phyloP scores from a whole-genome alignment of 2,888 invertebrate species.

The Pheosia tremula region DNA sequence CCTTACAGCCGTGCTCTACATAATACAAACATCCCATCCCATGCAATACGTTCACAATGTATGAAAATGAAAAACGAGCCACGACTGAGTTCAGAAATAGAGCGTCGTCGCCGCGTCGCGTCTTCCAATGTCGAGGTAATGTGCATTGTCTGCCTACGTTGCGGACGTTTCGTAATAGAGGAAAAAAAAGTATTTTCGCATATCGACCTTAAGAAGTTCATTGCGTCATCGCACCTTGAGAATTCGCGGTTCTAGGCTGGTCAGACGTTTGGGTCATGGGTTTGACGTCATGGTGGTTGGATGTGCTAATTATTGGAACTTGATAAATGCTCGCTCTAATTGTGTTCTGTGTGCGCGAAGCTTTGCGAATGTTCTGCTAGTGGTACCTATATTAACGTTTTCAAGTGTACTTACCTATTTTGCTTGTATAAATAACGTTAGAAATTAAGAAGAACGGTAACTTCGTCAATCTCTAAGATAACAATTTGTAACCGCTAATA shows the following conservation, averaged over 20 bases:
- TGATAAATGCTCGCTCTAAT: background rate
- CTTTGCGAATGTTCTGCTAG: background rate
- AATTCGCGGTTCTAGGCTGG: conserved; percentile 13
- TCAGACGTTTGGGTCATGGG: conserved; percentile 20
- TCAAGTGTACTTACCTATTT: too few relatives aligned
- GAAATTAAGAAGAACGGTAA: too few relatives aligned
- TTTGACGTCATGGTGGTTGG: conserved; percentile 1
- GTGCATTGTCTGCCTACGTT: conserved; percentile 42
- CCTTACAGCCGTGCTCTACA: background rate
- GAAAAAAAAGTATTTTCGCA: conserved; percentile 8
- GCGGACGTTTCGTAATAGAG: conserved; percentile 5
- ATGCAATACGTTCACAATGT: conserved; percentile 38
- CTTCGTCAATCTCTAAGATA: too few relatives aligned
- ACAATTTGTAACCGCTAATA: too few relatives aligned
- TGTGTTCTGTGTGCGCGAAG: background rate
- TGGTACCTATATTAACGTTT: too few relatives aligned
- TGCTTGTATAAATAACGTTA: too few relatives aligned
- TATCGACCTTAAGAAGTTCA: conserved; percentile 38
- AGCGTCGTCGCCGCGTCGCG: conserved; percentile 43
- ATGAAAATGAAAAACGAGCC: conserved; percentile 63
- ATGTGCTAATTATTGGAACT: background rate
- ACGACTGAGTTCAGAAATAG: conserved; percentile 60
- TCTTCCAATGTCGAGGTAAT: conserved; percentile 74
- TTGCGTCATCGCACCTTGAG: conserved; percentile 19
- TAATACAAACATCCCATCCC: conserved; percentile 14